Evolutionary conservation across 2,888 invertebrate genomes (phyloP), one percentile per base, ranked within the genome.

Genomic region (Drosophila imparisetae): DNA sequence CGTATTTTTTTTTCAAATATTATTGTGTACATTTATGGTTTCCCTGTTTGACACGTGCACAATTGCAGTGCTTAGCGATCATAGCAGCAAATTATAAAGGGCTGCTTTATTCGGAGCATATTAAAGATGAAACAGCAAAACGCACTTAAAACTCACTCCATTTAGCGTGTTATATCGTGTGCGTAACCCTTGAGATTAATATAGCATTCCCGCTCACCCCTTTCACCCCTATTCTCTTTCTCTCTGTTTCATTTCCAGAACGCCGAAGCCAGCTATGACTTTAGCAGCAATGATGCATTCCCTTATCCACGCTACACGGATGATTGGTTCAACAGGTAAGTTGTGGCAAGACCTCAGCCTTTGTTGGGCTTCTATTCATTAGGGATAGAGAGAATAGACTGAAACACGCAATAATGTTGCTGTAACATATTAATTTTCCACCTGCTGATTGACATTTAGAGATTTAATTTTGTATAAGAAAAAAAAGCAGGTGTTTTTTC

Each of bases 271-370:
- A 99, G 99, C 86, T 99, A 98, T 92, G 99, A 99, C 93, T 99
- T 99, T 94, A 99, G 99, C 94, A 99, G 99, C 93, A 99, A 99
- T 93, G 99, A 99, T 93, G 98, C 98, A 2, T 99, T 95, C 93
- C 99, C 99, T 0, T 99, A 99, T 93, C 99, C 99, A 2, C 95
- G 99, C 83, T 99, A 99, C 93, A 99, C 99, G 1, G 99, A 99
- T 91, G 99, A 99, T 93, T 99, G 99, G 99, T 99, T 99, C 93
- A 99, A 99, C 95, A 99, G 99, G 98, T 98, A 94, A 94, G 93
- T 91, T 42, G 48, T 7, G 32, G 42, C 54, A 38, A 13, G n/a
- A 34, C 38, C 45, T 67, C 62, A 30, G 53, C 65, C 27, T 21
- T 42, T 72, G 58, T 66, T 36, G 29, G 61, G 55, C 48, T 66